Base-by-base conservation (phyloP, 2,888 invertebrate species). In the Tenthredo notha region DNA sequence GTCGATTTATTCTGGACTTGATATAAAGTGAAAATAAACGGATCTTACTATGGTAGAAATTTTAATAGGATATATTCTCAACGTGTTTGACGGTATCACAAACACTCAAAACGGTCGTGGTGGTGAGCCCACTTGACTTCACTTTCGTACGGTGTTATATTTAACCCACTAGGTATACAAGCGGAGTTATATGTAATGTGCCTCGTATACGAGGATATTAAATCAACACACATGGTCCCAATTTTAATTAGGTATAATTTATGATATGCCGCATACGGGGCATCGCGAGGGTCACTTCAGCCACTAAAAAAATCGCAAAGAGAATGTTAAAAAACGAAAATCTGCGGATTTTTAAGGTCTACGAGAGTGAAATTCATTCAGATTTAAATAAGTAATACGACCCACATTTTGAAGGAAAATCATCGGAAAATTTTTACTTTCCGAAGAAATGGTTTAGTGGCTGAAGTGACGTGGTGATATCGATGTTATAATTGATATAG, bases 141-240 rank as follows among this genome's bases (percentile, higher is more conserved):
- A 21, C 72, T 74, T 74, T 74, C 12, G 21, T 37, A 74, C 72
- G 40, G 4, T 43, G 72, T 40, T 74, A n/a, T 74, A 74, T 74
- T 74, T 43, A 74, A 74, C 72, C 21, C 72, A 33, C 5, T 18
- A 25, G 6, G 33, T 67, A 33, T 67, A 33, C 67, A 15, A 6
- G 18, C 29, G 4, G 67, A 33, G 29, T 12, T 67, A 67, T 18
- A 15, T 33, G 29, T 15, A 67, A 67, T 33, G 12, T 67, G 25
- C 43, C 43, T 3, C 25, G n/a, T 74, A 21, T 74, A 74, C 77
- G 25, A 54, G 29, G 12, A 47, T 77, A 33, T 7, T 77, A 50
- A 77, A 77, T 54, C 50, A 47, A 75, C 40, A 25, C 43, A 12
- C 25, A 47, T 75, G 15, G 21, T 54, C 29, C 0, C 50, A 15